A percentile compares a stretch with the other conserved stretches of the same genome.
Evolutionary conservation across 2,888 invertebrate genomes (phyloP).

Genomic region (Plutella xylostella): DNA sequence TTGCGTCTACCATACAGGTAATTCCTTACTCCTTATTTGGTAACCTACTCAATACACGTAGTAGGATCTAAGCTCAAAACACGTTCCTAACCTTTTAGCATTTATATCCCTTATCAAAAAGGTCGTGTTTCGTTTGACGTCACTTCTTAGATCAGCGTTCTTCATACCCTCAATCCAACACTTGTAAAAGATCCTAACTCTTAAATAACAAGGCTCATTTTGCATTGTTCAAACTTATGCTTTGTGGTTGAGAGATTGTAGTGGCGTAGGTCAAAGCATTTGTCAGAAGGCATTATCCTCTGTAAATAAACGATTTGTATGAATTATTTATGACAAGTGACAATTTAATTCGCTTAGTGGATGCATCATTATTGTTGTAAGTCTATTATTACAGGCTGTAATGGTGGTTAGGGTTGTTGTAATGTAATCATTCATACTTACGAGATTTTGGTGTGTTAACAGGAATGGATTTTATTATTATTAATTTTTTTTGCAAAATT

Average conservation of each 20-base stretch:
- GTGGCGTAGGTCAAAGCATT: slow-evolving; percentile 7
- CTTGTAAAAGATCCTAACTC: too few species aligned
- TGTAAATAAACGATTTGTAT: slow-evolving; percentile 4
- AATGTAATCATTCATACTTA: neutral
- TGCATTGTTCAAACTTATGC: too few species aligned
- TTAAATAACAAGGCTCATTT: too few species aligned
- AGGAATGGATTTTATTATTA: too few species aligned
- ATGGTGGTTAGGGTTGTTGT: neutral
- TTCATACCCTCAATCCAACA: too few species aligned
- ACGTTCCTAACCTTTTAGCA: neutral
- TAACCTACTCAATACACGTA: too few species aligned
- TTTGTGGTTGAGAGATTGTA: neutral
- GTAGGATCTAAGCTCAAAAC: too few species aligned
- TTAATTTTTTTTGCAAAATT: too few species aligned
- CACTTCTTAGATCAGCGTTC: too few species aligned
- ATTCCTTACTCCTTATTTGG: neutral
- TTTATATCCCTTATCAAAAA: neutral
- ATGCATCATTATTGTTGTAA: neutral
- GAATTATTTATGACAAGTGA: neutral
- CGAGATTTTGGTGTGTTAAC: too few species aligned
- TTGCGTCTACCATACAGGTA: neutral
- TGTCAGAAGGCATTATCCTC: slow-evolving; percentile 5
- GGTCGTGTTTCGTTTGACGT: neutral
- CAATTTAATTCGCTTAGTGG: neutral
- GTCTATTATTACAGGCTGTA: neutral